Percentiles rank a stretch among this genome's conserved stretches.
Conservation (phyloP, 2,888 invertebrate species). For the Rotaria socialis region DNA sequence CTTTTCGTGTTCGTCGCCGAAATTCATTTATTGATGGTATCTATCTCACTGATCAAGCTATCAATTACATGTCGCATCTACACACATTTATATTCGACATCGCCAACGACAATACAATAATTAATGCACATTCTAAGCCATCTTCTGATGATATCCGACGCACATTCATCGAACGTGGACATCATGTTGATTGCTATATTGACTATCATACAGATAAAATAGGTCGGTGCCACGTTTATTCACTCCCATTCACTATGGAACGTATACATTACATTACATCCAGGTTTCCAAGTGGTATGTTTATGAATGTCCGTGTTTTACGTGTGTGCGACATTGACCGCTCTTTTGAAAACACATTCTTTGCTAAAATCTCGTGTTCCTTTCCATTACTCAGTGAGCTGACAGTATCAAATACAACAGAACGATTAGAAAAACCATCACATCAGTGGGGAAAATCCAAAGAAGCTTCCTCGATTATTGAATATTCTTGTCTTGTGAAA, state of each 20-base stretch:
- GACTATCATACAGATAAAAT: neutral
- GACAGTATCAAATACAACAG: neutral
- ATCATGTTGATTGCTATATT: constrained; percentile 23
- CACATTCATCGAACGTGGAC: constrained; percentile 4
- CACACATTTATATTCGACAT: neutral
- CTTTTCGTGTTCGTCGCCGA: constrained; percentile 11
- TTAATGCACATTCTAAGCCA: neutral
- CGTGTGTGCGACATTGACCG: neutral
- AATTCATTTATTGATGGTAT: constrained; percentile 33
- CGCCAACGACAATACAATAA: neutral
- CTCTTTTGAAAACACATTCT: neutral
- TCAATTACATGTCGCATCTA: neutral
- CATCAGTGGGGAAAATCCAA: neutral
- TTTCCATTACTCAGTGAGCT: neutral
- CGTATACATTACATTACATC: constrained; percentile 15
- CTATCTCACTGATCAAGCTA: neutral
- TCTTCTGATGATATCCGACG: constrained; percentile 12
- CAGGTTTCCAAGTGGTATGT: neutral
- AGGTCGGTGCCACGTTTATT: neutral
- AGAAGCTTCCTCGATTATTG: neutral
- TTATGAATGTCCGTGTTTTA: neutral
- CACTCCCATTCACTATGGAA: constrained; percentile 7
- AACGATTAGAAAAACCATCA: neutral
- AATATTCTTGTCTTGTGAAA: neutral
- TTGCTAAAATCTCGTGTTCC: neutral